These are phyloP conservation scores for Zapornia atra DNA, from an alignment of 2,113 vertebrate genomes.

Conservation along the genomic window DNA sequence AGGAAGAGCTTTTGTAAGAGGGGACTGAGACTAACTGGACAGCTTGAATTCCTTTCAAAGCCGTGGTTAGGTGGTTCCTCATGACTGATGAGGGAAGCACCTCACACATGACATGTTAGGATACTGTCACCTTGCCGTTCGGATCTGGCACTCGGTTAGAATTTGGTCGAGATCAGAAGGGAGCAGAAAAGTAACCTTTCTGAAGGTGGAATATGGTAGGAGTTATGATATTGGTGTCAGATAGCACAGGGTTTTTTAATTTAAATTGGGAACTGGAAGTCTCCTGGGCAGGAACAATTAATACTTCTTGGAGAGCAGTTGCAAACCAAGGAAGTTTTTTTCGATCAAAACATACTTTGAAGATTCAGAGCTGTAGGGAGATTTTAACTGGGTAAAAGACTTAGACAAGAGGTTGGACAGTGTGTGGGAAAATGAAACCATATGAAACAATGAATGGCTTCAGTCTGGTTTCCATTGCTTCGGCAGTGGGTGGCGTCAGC, in stretches of 20 bases:
- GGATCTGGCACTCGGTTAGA: not conserved
- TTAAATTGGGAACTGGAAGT: not conserved
- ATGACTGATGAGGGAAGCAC: not conserved
- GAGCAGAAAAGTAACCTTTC: not conserved
- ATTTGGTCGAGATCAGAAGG: not conserved
- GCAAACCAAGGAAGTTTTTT: not conserved
- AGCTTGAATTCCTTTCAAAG: not conserved
- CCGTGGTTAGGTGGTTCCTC: not conserved
- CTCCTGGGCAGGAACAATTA: not conserved
- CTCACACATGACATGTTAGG: rapidly evolving
- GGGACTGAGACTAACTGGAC: not conserved
- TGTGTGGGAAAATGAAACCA: not conserved
- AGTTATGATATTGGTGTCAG: not conserved
- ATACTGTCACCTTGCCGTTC: not conserved
- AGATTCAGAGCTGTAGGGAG: not conserved
- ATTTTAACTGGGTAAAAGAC: not conserved
- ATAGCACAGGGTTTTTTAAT: not conserved
- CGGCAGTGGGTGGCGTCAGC: not conserved
- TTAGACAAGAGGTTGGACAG: not conserved
- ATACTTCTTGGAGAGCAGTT: not conserved
- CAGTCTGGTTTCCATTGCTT: not conserved
- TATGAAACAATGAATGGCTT: not conserved
- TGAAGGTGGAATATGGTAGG: not conserved
- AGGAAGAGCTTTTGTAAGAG: not conserved
- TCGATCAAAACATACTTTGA: not conserved